Evolutionary conservation across 2,888 invertebrate species (phyloP), one percentile per base, ranked within the genome.

Genomic region (Neoaliturus tenellus): DNA sequence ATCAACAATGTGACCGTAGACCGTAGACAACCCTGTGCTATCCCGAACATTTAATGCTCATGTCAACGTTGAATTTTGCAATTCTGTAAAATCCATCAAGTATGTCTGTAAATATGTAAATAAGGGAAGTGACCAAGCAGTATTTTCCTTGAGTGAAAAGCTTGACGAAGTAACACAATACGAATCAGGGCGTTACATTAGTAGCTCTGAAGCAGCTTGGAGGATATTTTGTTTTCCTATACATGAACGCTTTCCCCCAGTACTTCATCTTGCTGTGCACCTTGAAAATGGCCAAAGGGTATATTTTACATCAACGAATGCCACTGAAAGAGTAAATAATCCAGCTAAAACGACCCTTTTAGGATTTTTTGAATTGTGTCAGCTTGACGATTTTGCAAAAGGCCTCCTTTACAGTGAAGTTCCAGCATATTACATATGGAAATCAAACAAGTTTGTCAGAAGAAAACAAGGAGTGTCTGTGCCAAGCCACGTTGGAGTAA

Each of bases 101-200:
- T 88, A 87, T 51, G 55, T 88, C 78, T 87, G 85, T 48, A 88
- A 87, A 78, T 88, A 88, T 80, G 83, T 88, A 14, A 86, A 87
- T 78, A 88, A 87, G 81, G 87, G 88, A 51, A 83, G 80, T 75
- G 86, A 86, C 25, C 85, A 82, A 35, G 84, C 85, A n/a, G 75
- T 35, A 25, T 85, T 85, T 33, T 23, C 41, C 8, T 14, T 86
- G 23, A 81, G 73, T 17, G 75, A 83, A 62, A 33, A 35, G 85
- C 86, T 69, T 73, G 58, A 35, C 88, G 88, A 67, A 31, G 67
- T 67, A 4, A n/a, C 3, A 23, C 2, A 17, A n/a, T 67, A 67
- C 17, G 31, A 67, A 31, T 31, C 33, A 17, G 67, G 67, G 6
- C 67, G 67, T n/a, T 67, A 67, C 33, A 31, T 28, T 33, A 67